phyloP scores from a whole-genome alignment of 2,113 vertebrate genomes.

The Channa maculata region DNA sequence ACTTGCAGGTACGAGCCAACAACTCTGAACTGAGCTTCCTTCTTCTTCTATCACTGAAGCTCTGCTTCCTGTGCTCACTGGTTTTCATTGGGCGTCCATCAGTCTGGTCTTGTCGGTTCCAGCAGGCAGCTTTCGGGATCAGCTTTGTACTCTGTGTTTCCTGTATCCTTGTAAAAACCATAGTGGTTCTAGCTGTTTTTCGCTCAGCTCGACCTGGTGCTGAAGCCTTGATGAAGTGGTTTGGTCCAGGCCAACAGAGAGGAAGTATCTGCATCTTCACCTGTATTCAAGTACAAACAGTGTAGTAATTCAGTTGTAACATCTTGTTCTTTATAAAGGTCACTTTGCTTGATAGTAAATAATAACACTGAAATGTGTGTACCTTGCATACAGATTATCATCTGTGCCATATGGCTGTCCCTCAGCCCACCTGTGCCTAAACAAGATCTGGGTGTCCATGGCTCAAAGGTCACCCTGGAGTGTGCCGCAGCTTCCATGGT shows the following conservation, averaged over 20 bases:
- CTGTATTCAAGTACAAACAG: slow-evolving; percentile 44
- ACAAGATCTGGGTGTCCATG: slow-evolving; percentile 62
- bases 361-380: too few relatives aligned
- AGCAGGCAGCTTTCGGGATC: slow-evolving; percentile 82
- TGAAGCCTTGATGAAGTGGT: slow-evolving; percentile 71
- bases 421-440: slow-evolving; percentile 72
- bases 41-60: slow-evolving; percentile 76
- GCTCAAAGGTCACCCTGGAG: slow-evolving; percentile 74
- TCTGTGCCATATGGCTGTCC: slow-evolving; percentile 77
- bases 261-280: slow-evolving; percentile 69
- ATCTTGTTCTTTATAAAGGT: too few relatives aligned
- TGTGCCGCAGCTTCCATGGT: slow-evolving; percentile 62
- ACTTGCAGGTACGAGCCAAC: slow-evolving; percentile 72
- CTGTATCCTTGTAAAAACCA: slow-evolving; percentile 80
- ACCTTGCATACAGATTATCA: slow-evolving; percentile 61
- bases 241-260: slow-evolving; percentile 77
- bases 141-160: slow-evolving; percentile 81
- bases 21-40: slow-evolving; percentile 82
- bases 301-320: too few relatives aligned
- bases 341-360: too few relatives aligned
- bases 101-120: slow-evolving; percentile 76
- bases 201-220: slow-evolving; percentile 71
- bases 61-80: slow-evolving; percentile 81
- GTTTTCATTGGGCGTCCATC: slow-evolving; percentile 73
- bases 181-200: slow-evolving; percentile 79